A percentile compares a stretch with the other conserved stretches of the same genome.
These are phyloP conservation scores for Entelurus aequoreus DNA, from an alignment of 2,113 vertebrate species.

Conservation along the genomic window DNA sequence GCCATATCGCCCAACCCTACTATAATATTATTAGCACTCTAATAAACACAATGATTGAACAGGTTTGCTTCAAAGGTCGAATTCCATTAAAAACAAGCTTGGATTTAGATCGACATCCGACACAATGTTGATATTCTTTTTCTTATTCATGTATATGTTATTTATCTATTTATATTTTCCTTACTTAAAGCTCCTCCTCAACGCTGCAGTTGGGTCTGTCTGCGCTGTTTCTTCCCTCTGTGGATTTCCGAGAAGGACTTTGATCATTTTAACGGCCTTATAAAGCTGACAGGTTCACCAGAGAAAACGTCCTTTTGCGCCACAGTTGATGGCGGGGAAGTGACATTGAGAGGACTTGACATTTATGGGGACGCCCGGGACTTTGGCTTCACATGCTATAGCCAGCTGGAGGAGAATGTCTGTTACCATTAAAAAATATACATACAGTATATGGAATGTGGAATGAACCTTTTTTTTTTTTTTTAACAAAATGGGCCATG, in stretches of 20 bases:
- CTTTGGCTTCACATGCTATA: conserved; percentile 26
- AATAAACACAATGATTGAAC: no score
- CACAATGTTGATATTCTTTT: no score
- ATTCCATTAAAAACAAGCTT: no score
- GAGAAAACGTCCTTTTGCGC: conserved; percentile 48
- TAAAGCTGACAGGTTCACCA: conserved; percentile 53
- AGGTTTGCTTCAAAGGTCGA: no score
- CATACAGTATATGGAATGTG: neutral
- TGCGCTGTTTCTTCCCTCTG: conserved; percentile 13
- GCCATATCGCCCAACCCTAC: no score
- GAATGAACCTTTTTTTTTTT: neutral
- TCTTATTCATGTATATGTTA: no score
- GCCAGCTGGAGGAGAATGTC: conserved; percentile 22
- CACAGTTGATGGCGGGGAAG: conserved; percentile 44
- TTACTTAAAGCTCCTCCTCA: neutral
- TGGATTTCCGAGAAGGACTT: conserved; percentile 51
- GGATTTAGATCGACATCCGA: no score
- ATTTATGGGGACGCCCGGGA: conserved; percentile 56
- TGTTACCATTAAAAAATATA: neutral
- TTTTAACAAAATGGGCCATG: no score
- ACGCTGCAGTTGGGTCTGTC: neutral
- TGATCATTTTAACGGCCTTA: conserved; percentile 64
- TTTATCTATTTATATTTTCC: no score
- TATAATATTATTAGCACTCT: no score
- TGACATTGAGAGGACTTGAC: conserved; percentile 58